phyloP scores from a whole-genome alignment of 2,113 vertebrate species.

The Coptodon rendalli region DNA sequence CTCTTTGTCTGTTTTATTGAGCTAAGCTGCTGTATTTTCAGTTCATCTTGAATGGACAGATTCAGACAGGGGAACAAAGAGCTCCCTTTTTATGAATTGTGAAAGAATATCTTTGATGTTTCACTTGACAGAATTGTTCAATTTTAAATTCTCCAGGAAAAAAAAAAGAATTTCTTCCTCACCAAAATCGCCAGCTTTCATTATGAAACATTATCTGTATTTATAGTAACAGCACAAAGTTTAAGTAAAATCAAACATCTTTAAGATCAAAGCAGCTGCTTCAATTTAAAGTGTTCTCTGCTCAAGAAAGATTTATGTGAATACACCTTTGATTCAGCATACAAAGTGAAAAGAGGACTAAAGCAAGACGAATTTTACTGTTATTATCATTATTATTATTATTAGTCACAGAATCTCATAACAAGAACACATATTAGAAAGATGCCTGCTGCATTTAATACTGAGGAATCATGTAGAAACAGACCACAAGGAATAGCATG shows the following conservation, averaged over 20 bases:
- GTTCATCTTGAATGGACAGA: not conserved
- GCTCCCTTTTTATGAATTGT: not conserved
- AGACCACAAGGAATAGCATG: not conserved
- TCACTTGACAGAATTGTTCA: not conserved
- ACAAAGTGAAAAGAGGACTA: not conserved
- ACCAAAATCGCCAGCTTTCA: not conserved
- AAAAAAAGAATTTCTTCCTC: not conserved
- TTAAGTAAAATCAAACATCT: not conserved
- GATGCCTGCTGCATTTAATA: slow-evolving; percentile 22
- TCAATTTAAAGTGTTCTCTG: not conserved
- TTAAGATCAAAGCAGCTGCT: not conserved
- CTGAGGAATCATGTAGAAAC: not conserved
- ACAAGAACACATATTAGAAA: slow-evolving; percentile 12
- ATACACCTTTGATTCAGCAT: not conserved
- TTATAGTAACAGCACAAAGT: not conserved
- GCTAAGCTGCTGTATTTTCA: not conserved
- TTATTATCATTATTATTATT: not conserved
- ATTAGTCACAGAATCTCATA: slow-evolving; percentile 19
- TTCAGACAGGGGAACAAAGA: not conserved
- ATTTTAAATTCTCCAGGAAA: fast-evolving
- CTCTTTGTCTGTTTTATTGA: not conserved
- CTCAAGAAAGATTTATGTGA: not conserved
- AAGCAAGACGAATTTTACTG: not conserved
- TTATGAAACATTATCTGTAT: not conserved
- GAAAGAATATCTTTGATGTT: not conserved